Percentiles rank a stretch among this genome's conserved stretches.
Evolutionary conservation across 2,113 vertebrate species (phyloP).

Genomic region (Crotalus viridis): DNA sequence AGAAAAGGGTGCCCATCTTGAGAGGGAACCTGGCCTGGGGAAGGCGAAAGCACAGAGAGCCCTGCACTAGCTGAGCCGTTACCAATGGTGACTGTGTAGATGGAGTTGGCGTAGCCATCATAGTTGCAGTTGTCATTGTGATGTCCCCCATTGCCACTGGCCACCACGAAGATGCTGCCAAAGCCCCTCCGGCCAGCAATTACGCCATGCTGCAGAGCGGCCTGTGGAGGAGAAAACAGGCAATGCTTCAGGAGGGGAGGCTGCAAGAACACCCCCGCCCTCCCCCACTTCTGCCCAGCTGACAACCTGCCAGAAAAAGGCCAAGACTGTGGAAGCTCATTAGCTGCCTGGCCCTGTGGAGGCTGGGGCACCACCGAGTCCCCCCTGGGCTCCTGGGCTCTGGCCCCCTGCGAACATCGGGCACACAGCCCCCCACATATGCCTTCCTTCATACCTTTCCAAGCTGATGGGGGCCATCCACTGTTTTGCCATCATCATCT

Average conservation of each 20-base stretch:
- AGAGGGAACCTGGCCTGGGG: background rate
- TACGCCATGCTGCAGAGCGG: conserved; percentile 92
- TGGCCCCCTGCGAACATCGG: background rate
- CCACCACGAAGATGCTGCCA: conserved; percentile 95
- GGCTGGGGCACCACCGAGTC: too few species aligned
- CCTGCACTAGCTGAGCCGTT: conserved; percentile 18
- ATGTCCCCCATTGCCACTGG: conserved; percentile 94
- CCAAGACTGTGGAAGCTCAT: background rate
- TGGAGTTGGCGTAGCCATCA: conserved; percentile 96
- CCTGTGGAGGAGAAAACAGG: conserved; percentile 63
- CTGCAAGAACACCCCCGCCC: background rate
- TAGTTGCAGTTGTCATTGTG: conserved; percentile 97
- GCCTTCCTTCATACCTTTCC: conserved; percentile 80
- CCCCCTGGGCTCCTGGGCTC: background rate
- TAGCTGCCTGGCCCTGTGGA: background rate
- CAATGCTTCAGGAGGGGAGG: background rate
- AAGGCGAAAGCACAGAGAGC: background rate
- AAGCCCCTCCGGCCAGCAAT: conserved; percentile 91
- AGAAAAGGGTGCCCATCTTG: too few species aligned
- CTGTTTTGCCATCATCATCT: conserved; percentile 93
- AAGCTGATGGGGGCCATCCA: conserved; percentile 94
- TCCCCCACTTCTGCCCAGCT: background rate
- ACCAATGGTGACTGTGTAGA: conserved; percentile 97
- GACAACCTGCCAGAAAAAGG: background rate
- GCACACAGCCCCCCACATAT: background rate